phyloP scores from a whole-genome alignment of 2,113 vertebrate species.

The rabbit (Oryctolagus cuniculus) region mOryCun1.1 NC_091443.1:69281001-69281500 shows the following conservation, averaged over 20 bases:
- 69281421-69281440: background rate
- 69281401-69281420: constrained; percentile 12
- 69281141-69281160: background rate
- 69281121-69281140: constrained; percentile 37
- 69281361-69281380: background rate
- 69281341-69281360: background rate
- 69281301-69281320: background rate
- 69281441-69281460: constrained; percentile 2
- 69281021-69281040: background rate
- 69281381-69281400: background rate
- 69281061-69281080: constrained; percentile 39
- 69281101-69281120: background rate
- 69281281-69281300: background rate
- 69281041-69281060: background rate
- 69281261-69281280: constrained; percentile 8
- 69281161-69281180: background rate
- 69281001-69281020: background rate
- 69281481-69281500: constrained; percentile 3
- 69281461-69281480: background rate
- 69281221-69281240: background rate
- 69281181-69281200: background rate
- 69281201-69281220: constrained; percentile 1
- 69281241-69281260: background rate
- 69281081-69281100: background rate
- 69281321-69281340: background rate